Base-by-base conservation (phyloP, 2,888 invertebrate genomes). In the Andrena minutula region DNA sequence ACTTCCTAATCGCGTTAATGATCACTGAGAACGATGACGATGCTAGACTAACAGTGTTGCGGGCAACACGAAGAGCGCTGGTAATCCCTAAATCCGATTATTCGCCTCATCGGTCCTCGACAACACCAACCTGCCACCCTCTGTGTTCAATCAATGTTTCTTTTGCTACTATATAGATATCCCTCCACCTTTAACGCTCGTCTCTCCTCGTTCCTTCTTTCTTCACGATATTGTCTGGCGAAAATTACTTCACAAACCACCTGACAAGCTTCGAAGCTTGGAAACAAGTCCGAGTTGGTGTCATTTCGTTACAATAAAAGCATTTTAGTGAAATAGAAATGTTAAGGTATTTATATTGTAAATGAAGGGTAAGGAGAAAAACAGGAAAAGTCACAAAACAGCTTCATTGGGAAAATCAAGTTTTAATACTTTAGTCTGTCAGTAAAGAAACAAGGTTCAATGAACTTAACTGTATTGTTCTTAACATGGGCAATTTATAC, bases 21-120 rank as follows among this genome's bases (percentile, higher is more conserved):
- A 89, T 75, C 30, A 28, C 28, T 68, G 79, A 79, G 83, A 84
- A 83, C 84, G 79, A 89, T 89, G 86, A 88, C 83, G 77, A 69
- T 64, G 74, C 72, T 51, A 65, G 58, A 49, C 73, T 56, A 84
- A 75, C 79, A 63, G 84, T 86, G 90, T 89, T 89, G 88, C 84
- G 84, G 88, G 82, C 79, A 86, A 88, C 85, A 87, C 87, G 88
- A 89, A 76, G 82, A 89, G 89, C 89, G 90, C 88, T 87, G 86
- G 90, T 93, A 93, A 93, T 93, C 92, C 90, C 86, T 73, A 92
- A 92, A 93, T 93, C 93, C 93, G 93, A 93, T 93, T 93, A 93
- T 92, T 91, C 92, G 92, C 92, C 91, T 93, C 93, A 86, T 88
- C 88, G 85, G 83, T 86, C 76, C 82, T 82, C 85, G 77, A 86